Percentiles rank a stretch among this genome's conserved stretches.
These are phyloP conservation scores for Falco cherrug DNA, from an alignment of 2,797 vertebrate genomes.

Conservation along the genomic window DNA sequence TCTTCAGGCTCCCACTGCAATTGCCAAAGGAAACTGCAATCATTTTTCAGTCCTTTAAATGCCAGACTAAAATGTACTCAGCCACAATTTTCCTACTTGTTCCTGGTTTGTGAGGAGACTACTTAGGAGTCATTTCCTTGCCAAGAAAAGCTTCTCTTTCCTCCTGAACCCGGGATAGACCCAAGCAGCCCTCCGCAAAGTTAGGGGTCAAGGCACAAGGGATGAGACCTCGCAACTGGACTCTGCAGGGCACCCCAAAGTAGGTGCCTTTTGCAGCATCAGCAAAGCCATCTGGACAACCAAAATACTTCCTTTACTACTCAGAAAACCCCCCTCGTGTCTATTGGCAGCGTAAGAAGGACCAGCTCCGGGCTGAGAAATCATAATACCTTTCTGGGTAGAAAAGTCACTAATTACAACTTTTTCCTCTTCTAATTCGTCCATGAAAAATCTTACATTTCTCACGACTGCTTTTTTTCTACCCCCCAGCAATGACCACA, in stretches of 20 bases:
- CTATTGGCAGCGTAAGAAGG: fast-evolving
- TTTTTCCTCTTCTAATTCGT: background rate
- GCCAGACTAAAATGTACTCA: slow-evolving; percentile 71
- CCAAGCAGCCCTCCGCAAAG: slow-evolving; percentile 43
- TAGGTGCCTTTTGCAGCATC: background rate
- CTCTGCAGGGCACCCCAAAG: background rate
- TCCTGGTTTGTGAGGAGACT: slow-evolving; percentile 75
- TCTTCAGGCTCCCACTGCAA: slow-evolving; percentile 59
- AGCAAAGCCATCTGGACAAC: background rate
- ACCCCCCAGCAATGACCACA: fast-evolving
- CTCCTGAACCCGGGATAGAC: slow-evolving; percentile 78
- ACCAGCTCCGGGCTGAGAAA: background rate
- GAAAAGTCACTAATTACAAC: background rate
- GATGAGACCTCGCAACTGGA: background rate
- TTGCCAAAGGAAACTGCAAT: slow-evolving; percentile 78
- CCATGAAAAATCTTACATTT: background rate
- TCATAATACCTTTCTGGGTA: background rate
- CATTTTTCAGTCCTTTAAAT: slow-evolving; percentile 81
- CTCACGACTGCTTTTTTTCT: fast-evolving
- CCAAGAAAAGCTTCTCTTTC: slow-evolving; percentile 82
- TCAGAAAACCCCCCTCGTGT: fast-evolving
- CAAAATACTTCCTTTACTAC: background rate
- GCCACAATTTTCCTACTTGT: slow-evolving; percentile 73
- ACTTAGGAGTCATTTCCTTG: slow-evolving; percentile 81
- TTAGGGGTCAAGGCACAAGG: slow-evolving; percentile 33